Conservation (phyloP, 2,113 vertebrate genomes). For the Gobiocypris rarus region DNA sequence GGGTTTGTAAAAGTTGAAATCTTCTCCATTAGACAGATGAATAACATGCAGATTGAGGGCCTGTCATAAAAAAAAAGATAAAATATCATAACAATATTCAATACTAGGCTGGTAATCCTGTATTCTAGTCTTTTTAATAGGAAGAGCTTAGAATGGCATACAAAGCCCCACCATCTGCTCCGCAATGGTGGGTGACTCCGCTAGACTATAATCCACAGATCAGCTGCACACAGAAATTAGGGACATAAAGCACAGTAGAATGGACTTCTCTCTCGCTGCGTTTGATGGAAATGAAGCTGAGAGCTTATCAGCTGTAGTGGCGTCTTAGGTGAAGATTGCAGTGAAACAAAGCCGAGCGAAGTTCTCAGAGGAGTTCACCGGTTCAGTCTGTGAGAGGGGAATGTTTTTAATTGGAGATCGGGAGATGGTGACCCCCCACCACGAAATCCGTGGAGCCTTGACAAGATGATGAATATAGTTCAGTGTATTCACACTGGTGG, state of each 20-base stretch:
- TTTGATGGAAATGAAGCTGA: conserved; percentile 59
- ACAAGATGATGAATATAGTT: conserved; percentile 47
- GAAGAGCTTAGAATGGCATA: conserved; percentile 58
- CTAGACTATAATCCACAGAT: conserved; percentile 62
- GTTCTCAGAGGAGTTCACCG: conserved; percentile 43
- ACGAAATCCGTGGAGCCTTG: conserved; percentile 10
- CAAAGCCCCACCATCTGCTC: conserved; percentile 62
- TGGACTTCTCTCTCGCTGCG: conserved; percentile 33
- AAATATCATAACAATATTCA: conserved; percentile 58
- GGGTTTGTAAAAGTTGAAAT: background rate
- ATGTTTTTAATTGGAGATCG: conserved; percentile 39
- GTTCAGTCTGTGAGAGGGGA: conserved; percentile 21
- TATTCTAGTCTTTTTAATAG: conserved; percentile 59
- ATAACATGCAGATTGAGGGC: conserved; percentile 34
- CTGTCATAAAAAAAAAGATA: conserved; percentile 23
- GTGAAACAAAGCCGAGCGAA: conserved; percentile 41
- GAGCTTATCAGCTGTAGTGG: conserved; percentile 50
- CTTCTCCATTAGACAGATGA: conserved; percentile 42
- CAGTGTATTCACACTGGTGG: conserved; percentile 31
- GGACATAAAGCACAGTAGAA: conserved; percentile 46
- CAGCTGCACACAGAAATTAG: conserved; percentile 62
- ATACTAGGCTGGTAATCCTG: conserved; percentile 59
- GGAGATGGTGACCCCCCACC: conserved; percentile 18
- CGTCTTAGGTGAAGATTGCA: conserved; percentile 45
- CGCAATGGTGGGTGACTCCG: conserved; percentile 44